These are phyloP conservation scores for Drosophila dunni DNA, from an alignment of 1,140 invertebrate species.

Conservation along the genomic window DNA sequence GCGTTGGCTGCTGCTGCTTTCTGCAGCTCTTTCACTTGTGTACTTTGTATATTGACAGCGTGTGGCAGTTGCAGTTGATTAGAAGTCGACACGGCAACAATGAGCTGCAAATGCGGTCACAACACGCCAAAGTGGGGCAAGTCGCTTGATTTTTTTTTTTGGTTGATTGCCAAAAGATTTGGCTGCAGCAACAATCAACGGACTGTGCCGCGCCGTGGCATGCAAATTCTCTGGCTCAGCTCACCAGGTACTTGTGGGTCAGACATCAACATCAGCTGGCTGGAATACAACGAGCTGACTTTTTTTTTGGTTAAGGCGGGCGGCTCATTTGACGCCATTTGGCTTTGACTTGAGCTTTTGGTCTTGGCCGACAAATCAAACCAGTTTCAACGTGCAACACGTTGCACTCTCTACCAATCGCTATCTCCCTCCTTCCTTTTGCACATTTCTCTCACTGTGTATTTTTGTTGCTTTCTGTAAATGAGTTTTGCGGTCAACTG, in stretches of 20 bases:
- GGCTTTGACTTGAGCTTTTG: slow-evolving; percentile 32
- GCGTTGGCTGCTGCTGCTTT: slow-evolving; percentile 36
- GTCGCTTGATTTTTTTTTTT: slow-evolving; percentile 3
- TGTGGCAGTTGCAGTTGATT: slow-evolving; percentile 43
- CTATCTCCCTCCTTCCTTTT: not conserved
- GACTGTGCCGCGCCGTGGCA: slow-evolving; percentile 35
- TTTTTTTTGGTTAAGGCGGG: slow-evolving; percentile 31
- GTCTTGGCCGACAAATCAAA: slow-evolving; percentile 63
- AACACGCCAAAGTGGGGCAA: slow-evolving; percentile 67
- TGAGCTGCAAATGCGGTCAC: slow-evolving; percentile 61
- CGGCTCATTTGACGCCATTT: slow-evolving; percentile 41
- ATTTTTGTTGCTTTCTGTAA: slow-evolving; percentile 21
- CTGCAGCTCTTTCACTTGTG: slow-evolving; percentile 25
- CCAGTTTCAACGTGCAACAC: slow-evolving; percentile 52
- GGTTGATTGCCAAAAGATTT: slow-evolving; percentile 29
- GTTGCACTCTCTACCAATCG: not conserved
- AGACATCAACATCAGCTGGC: slow-evolving; percentile 14
- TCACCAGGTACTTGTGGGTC: slow-evolving; percentile 64
- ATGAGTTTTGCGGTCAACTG: slow-evolving; percentile 55
- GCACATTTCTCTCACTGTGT: not conserved
- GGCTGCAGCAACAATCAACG: slow-evolving; percentile 18
- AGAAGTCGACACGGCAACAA: slow-evolving; percentile 37
- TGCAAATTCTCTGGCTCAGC: slow-evolving; percentile 58
- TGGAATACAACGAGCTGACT: slow-evolving; percentile 31
- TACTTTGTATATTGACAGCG: slow-evolving; percentile 32